phyloP scores from a whole-genome alignment of 2,113 vertebrate genomes.

The Centrocercus urophasianus region DNA sequence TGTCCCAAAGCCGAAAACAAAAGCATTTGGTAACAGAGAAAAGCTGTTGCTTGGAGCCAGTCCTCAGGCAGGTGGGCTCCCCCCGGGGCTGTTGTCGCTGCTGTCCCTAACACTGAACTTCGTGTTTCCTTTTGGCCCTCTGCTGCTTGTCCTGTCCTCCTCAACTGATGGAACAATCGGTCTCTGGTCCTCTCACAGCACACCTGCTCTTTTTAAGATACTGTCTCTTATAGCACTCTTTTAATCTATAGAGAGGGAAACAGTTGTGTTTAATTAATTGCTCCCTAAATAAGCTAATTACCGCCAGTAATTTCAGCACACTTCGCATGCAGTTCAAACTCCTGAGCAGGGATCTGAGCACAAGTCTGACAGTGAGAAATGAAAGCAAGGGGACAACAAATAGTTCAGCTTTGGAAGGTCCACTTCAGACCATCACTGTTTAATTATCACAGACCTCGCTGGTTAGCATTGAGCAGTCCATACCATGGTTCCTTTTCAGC shows the following conservation, averaged over 20 bases:
- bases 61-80: not conserved
- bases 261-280: conserved; percentile 65
- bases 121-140: not conserved
- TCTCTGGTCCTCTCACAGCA: conserved; percentile 1
- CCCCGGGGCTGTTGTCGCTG: not conserved
- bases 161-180: conserved; percentile 29
- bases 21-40: not conserved
- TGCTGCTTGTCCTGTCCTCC: not conserved
- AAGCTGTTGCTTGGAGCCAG: fast-evolving
- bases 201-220: conserved; percentile 49
- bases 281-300: conserved; percentile 63
- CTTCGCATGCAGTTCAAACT: not conserved
- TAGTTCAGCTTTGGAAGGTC: not conserved
- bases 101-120: not conserved
- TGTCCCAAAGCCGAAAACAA: not conserved
- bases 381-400: not conserved
- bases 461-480: not conserved
- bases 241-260: conserved; percentile 53
- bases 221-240: conserved; percentile 13
- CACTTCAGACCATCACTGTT: not conserved
- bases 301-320: conserved; percentile 1
- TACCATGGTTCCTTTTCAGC: not conserved
- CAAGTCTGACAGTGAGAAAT: not conserved
- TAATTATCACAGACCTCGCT: not conserved
- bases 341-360: conserved; percentile 19